These are phyloP conservation scores for Epizoanthus stellaris DNA, from an alignment of 92 coral and sea anemone genomes.

Conservation along the genomic window DNA sequence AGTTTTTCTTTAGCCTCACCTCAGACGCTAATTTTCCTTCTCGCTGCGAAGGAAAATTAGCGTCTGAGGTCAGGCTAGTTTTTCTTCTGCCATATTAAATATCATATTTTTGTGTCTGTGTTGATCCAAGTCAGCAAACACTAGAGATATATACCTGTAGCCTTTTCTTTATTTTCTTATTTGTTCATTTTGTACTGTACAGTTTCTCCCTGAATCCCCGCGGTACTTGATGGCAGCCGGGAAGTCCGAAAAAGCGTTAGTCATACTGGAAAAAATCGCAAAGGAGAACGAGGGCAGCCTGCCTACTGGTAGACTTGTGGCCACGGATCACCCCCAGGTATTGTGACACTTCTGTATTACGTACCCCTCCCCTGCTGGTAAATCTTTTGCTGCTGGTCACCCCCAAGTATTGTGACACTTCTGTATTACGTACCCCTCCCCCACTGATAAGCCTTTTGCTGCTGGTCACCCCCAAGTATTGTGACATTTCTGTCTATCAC, in stretches of 20 bases:
- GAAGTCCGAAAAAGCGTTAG: conserved; percentile 70
- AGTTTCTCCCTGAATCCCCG: conserved; percentile 96
- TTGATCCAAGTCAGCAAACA: no score
- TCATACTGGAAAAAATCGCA: conserved; percentile 76
- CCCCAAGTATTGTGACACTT: background rate
- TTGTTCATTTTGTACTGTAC: no score
- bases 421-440: background rate
- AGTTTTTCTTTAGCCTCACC: no score
- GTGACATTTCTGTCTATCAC: no score
- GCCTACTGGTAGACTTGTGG: conserved; percentile 82
- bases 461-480: background rate
- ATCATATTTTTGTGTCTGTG: no score
- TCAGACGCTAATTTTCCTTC: no score
- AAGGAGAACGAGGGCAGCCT: conserved; percentile 73
- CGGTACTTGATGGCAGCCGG: conserved; percentile 86
- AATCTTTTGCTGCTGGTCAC: background rate
- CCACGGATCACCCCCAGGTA: conserved; percentile 65
- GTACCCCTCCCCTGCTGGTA: background rate
- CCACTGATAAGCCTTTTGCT: background rate
- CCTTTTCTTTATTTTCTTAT: no score
- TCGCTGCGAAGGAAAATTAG: no score
- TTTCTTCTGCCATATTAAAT: no score
- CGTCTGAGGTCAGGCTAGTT: no score
- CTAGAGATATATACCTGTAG: no score
- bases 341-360: background rate